Evolutionary conservation across 2,888 invertebrate genomes (phyloP), one percentile per base, ranked within the genome.

Genomic region (Rutpela maculata): DNA sequence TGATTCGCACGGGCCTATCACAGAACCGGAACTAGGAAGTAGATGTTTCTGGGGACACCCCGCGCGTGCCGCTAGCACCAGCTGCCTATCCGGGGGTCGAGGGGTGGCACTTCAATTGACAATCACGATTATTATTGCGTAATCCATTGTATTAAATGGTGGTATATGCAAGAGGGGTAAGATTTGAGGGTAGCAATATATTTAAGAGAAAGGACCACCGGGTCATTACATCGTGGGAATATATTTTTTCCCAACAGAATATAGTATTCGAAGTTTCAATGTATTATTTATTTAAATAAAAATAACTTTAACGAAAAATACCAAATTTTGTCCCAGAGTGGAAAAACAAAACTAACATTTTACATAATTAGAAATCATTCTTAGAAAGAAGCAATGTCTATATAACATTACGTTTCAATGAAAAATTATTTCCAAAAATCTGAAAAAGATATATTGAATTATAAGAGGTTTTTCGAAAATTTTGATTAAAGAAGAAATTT

Each of bases 21-120:
- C 83, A 81, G 81, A 81, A 83, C 86, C 87, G 87, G 87, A 88
- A 88, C 83, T 73, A 85, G 88, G 87, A 88, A 87, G 85, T 86
- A 80, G 82, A 76, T 67, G 60, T 59, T 59, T 22, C 18, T 69
- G 57, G 68, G 69, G 70, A 77, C 77, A 78, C 55, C 18, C 62
- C 63, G 81, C 79, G 72, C 78, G 78, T 76, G 78, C 62, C 69
- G 31, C 56, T 43, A 56, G 1, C n/a, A 55, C 15, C 60, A 69
- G 70, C 69, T 75, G 62, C 55, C 67, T 63, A 31, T 50, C 18
- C 7, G 62, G 31, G 63, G 19, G 55, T 59, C 60, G 66, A 60
- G 74, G 59, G 60, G 62, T 63, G 22, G 43, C 62, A 43, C 17
- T 65, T 65, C 55, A 60, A 60, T 43, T 56, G 68, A 79, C 73